Percentiles rank a stretch among this genome's conserved stretches.
Evolutionary conservation across 2,113 vertebrate genomes (phyloP).

Genomic region (Apodemus speciosus): DNA sequence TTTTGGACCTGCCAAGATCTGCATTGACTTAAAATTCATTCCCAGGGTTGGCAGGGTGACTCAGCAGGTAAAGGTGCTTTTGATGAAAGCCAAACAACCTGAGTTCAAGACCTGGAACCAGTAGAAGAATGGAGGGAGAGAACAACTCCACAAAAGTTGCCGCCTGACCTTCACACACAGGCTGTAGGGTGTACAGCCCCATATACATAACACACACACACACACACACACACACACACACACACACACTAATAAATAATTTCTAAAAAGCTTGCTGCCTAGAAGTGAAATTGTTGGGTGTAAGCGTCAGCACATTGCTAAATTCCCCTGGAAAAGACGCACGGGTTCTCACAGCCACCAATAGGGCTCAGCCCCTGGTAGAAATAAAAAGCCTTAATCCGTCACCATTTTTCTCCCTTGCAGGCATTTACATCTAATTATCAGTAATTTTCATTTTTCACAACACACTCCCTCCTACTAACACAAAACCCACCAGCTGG

Average conservation of each 20-base stretch:
- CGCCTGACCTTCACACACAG: background rate
- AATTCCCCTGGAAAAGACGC: background rate
- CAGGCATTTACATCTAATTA: conserved; percentile 62
- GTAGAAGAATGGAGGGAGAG: background rate
- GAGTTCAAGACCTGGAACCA: background rate
- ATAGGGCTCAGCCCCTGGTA: background rate
- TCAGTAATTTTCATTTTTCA: conserved; percentile 69
- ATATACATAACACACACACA: no score
- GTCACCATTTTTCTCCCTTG: conserved; percentile 23
- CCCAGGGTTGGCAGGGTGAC: no score
- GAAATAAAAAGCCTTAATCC: conserved; percentile 16
- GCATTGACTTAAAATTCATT: background rate
- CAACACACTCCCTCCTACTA: conserved; percentile 46
- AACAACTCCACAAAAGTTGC: background rate
- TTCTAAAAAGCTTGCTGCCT: background rate
- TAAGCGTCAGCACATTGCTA: background rate
- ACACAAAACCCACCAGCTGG: conserved; percentile 62
- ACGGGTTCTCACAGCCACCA: background rate
- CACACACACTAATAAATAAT: background rate
- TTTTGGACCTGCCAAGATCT: background rate
- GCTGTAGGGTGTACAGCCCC: background rate
- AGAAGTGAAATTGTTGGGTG: background rate
- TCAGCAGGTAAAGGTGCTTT: background rate
- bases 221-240: background rate
- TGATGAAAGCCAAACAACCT: no score